Percentiles rank a stretch among this genome's conserved stretches.
phyloP scores from a whole-genome alignment of 1,140 invertebrate species.

The Laupala kohalensis region DNA sequence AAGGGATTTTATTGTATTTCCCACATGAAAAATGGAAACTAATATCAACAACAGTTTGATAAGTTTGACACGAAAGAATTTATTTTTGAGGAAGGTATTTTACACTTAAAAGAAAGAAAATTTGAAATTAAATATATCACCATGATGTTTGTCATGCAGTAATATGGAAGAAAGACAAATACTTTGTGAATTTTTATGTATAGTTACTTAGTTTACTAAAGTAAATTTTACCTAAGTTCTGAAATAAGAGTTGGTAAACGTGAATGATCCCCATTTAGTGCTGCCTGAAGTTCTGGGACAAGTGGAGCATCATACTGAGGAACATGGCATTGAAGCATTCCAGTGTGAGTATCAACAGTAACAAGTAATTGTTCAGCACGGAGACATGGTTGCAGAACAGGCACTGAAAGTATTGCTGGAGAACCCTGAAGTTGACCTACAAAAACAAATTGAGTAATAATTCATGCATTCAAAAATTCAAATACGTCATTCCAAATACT shows the following conservation, averaged over 20 bases:
- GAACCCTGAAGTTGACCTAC: constrained; percentile 58
- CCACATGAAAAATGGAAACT: too few species aligned
- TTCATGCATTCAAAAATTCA: not conserved
- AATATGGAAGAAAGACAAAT: too few species aligned
- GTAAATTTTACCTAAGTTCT: constrained; percentile 42
- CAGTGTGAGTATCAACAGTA: constrained; percentile 88
- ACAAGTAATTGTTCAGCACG: constrained; percentile 81
- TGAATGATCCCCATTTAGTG: constrained; percentile 62
- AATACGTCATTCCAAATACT: not conserved
- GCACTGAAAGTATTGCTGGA: constrained; percentile 80
- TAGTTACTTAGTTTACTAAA: too few species aligned
- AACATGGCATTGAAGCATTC: constrained; percentile 76
- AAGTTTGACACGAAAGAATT: too few species aligned
- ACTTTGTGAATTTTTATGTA: too few species aligned
- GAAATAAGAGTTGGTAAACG: constrained; percentile 54
- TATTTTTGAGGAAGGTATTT: too few species aligned
- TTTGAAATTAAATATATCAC: too few species aligned
- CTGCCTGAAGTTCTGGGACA: constrained; percentile 65
- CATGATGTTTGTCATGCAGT: too few species aligned
- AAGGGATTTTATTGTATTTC: too few species aligned
- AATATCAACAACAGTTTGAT: too few species aligned
- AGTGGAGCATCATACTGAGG: constrained; percentile 76
- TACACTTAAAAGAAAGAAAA: too few species aligned
- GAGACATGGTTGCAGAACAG: constrained; percentile 75
- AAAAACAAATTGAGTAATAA: constrained; percentile 14